Base-by-base conservation (phyloP, 92 coral and sea anemone genomes). In the Epizoanthus rinbou region DNA sequence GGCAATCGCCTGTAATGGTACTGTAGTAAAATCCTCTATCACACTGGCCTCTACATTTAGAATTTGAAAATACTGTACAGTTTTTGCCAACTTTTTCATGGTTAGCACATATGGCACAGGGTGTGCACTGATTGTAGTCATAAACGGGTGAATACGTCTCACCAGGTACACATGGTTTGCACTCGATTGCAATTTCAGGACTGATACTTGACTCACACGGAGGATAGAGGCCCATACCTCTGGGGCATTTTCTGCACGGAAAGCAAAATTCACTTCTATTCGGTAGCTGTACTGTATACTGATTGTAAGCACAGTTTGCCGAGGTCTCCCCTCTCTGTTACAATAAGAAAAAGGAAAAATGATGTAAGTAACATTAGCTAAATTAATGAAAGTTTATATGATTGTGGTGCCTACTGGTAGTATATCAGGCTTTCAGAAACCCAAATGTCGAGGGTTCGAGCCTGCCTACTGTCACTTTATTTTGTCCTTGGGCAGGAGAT, bases 1-100 rank as follows among this genome's bases (percentile, higher is more conserved):
- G 41, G 8, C 80, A 74, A 7, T 74, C 80, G 8, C 22, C 80
- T 54, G 80, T 74, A 17, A 50, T 63, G 3, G n/a, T 15, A 3
- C 35, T 5, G 17, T 24, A 16, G 21, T 74, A 74, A 74, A 74
- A 74, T 56, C 80, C 64, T 10, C 53, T 74, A 31, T 54, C 64
- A n/a, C 80, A 74, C 1, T 74, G 4, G 28, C 57, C 23, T 8
- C 65, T 31, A 18, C 80, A 74, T 33, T 74, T 74, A 4, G 80
- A 74, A 63, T 74, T 74, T 74, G 80, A 56, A 25, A 23, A 18
- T 74, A 53, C 0, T 18, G 65, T 74, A 56, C 80, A 74, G 80
- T 16, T 54, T 74, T 15, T 74, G 16, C 9, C n/a, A 54, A 56
- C 47, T 21, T 28, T 9, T 56, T 22, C 47, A 17, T 74, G 64